Evolutionary conservation across 2,888 invertebrate species (phyloP).

Genomic region (Brachyptera putata): DNA sequence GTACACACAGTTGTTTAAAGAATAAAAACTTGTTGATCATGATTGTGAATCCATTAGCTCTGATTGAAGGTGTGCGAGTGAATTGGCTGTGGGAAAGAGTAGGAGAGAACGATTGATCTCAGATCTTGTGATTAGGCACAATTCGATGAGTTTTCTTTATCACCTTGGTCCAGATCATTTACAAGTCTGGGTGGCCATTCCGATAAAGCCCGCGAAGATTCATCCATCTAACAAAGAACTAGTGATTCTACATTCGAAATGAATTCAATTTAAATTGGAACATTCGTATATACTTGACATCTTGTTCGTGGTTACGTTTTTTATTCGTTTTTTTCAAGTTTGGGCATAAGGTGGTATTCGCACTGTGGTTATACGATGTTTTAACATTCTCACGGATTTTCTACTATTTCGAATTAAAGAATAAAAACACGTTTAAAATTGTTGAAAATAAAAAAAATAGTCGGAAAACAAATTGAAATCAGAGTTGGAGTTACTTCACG

Average conservation of each 20-base stretch:
- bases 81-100: no score
- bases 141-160: no score
- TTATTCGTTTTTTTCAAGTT: not conserved
- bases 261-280: slow-evolving; percentile 2
- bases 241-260: not conserved
- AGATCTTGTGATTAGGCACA: no score
- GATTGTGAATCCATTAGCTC: slow-evolving; percentile 1
- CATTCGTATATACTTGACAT: not conserved
- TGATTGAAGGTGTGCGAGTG: not conserved
- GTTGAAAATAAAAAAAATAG: not conserved
- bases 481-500: slow-evolving; percentile 14
- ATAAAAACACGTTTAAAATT: not conserved
- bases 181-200: not conserved
- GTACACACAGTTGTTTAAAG: no score
- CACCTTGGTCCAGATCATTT: no score
- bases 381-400: not conserved
- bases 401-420: not conserved
- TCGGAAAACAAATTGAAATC: slow-evolving; percentile 17
- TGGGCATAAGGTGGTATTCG: no score
- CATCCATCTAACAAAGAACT: not conserved
- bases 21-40: no score
- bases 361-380: no score
- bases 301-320: not conserved
- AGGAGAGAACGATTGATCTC: no score
- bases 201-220: not conserved